These are phyloP conservation scores for Chiroxiphia lanceolata DNA, from an alignment of 2,797 vertebrate species.

Conservation along the genomic window DNA sequence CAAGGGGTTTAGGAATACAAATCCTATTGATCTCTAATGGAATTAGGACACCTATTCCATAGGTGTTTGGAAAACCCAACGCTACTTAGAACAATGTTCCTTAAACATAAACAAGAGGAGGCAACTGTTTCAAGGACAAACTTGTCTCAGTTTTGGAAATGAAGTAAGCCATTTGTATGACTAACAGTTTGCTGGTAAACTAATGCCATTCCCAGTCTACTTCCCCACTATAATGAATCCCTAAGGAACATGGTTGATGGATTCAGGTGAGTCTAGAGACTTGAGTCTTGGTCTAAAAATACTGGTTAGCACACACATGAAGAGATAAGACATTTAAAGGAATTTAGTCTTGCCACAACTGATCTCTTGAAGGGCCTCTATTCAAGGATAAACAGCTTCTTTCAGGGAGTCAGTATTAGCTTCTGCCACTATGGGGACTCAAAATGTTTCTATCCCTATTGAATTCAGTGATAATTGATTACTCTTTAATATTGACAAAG, in stretches of 20 bases:
- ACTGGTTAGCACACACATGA: neutral
- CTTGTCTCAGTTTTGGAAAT: rapidly evolving
- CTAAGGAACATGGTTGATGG: neutral
- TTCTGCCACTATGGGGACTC: neutral
- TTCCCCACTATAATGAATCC: neutral
- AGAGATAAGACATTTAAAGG: neutral
- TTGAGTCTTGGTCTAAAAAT: neutral
- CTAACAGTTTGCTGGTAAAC: neutral
- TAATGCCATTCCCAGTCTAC: neutral
- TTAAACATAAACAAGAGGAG: neutral
- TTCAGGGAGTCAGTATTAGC: neutral
- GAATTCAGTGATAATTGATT: slow-evolving; percentile 11
- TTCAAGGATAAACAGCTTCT: neutral
- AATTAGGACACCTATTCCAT: slow-evolving; percentile 32
- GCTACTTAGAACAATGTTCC: neutral
- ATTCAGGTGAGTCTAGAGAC: neutral
- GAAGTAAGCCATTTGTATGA: neutral
- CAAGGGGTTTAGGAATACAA: neutral
- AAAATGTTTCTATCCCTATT: neutral
- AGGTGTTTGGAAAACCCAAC: neutral
- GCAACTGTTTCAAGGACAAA: neutral
- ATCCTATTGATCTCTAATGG: slow-evolving; percentile 7
- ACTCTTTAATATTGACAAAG: neutral
- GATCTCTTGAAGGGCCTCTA: neutral
- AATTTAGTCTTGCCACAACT: neutral